Evolutionary conservation across 2,888 invertebrate species (phyloP).

Genomic region (Abscondita cerata): DNA sequence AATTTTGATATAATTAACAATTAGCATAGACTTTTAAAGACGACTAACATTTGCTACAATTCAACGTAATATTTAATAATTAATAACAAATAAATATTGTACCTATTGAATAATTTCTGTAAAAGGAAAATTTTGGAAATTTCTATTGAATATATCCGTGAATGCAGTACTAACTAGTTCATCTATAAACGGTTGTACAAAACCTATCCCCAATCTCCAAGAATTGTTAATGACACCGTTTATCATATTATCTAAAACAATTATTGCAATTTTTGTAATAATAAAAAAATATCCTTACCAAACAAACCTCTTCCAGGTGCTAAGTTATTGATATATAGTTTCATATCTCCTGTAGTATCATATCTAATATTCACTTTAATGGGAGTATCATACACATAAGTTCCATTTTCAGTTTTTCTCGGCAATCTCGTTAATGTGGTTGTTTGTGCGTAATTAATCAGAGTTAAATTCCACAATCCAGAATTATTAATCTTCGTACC

Average conservation of each 20-base stretch:
- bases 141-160: slow-evolving; percentile 80
- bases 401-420: slow-evolving; percentile 53
- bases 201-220: slow-evolving; percentile 81
- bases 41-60: too few relatives aligned
- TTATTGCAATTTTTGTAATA: neutral
- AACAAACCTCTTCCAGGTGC: neutral
- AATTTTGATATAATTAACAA: too few relatives aligned
- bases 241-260: slow-evolving; percentile 68
- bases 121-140: slow-evolving; percentile 77
- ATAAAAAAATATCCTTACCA: neutral
- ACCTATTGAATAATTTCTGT: slow-evolving; percentile 64
- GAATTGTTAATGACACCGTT: slow-evolving; percentile 80
- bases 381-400: slow-evolving; percentile 48
- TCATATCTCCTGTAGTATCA: neutral
- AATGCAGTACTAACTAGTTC: slow-evolving; percentile 84
- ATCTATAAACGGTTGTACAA: slow-evolving; percentile 79
- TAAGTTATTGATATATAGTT: neutral
- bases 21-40: too few relatives aligned
- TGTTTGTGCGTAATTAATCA: slow-evolving; percentile 72
- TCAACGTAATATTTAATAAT: too few relatives aligned
- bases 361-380: slow-evolving; percentile 67
- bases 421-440: slow-evolving; percentile 68
- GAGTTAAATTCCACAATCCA: slow-evolving; percentile 78
- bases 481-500: slow-evolving; percentile 68
- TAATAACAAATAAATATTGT: neutral